These are phyloP conservation scores for Chrysocyon brachyurus DNA, from an alignment of 2,797 vertebrate genomes.

Conservation along the genomic window DNA sequence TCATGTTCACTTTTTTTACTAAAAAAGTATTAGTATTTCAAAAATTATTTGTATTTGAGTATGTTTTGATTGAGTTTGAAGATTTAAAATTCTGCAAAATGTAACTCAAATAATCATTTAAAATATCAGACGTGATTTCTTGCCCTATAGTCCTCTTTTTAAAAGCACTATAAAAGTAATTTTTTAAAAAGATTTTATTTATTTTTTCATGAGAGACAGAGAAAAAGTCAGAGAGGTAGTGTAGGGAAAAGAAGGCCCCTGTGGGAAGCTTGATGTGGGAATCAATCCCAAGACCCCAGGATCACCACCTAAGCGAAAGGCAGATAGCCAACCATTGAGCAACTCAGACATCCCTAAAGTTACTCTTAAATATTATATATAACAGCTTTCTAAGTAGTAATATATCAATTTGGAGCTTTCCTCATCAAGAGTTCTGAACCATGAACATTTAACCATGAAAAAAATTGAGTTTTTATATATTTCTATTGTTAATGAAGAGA, in stretches of 20 bases:
- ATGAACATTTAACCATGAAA: not conserved
- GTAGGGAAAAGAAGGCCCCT: too few relatives aligned
- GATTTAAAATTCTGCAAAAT: not conserved
- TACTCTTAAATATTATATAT: not conserved
- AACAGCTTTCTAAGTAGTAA: not conserved
- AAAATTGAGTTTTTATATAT: not conserved
- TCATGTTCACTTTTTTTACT: not conserved
- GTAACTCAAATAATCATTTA: constrained; percentile 17
- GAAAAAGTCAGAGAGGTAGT: too few relatives aligned
- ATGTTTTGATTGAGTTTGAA: not conserved
- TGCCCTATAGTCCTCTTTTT: not conserved
- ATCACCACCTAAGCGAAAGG: too few relatives aligned
- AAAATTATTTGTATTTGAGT: not conserved
- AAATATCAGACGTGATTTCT: not conserved
- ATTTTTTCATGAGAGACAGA: too few relatives aligned
- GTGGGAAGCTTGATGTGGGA: too few relatives aligned
- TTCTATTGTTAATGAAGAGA: not conserved
- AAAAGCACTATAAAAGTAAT: not conserved
- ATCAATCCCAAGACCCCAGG: too few relatives aligned
- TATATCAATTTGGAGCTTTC: not conserved
- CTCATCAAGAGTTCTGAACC: not conserved
- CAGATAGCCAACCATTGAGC: too few relatives aligned
- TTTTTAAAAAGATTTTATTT: not conserved
- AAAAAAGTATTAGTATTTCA: not conserved
- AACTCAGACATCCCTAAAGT: not conserved